phyloP scores from a whole-genome alignment of 1,140 invertebrate genomes.

The Protaetia brevitarsis region DNA sequence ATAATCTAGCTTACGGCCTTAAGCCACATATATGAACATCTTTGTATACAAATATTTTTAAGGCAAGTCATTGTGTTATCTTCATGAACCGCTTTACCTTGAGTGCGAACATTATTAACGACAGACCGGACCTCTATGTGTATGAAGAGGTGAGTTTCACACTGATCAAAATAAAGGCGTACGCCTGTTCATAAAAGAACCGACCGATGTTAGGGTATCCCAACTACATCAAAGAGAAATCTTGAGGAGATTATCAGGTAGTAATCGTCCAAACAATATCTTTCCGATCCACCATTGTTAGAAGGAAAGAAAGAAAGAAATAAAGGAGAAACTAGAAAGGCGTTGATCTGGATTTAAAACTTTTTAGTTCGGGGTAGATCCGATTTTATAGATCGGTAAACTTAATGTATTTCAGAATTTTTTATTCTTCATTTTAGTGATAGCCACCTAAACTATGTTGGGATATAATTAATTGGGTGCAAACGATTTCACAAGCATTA shows the following conservation, averaged over 20 bases:
- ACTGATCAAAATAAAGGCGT: not conserved
- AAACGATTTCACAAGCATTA: too few species aligned
- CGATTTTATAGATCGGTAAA: not conserved
- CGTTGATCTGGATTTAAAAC: not conserved
- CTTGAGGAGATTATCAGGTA: conserved; percentile 1
- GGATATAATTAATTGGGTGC: too few species aligned
- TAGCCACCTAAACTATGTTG: too few species aligned
- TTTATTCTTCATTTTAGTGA: too few species aligned
- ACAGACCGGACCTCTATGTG: not conserved
- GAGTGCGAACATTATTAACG: conserved; percentile 13
- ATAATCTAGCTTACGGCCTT: not conserved
- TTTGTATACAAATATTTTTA: not conserved
- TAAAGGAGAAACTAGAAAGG: not conserved
- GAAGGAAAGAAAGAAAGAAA: not conserved
- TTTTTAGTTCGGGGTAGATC: not conserved
- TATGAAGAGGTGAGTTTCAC: not conserved
- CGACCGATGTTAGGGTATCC: not conserved
- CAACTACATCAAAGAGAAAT: not conserved
- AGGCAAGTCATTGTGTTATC: not conserved
- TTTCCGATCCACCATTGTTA: not conserved
- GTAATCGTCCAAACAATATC: not conserved
- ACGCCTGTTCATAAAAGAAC: not conserved
- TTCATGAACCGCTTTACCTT: not conserved
- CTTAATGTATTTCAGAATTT: not conserved
- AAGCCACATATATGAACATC: not conserved